phyloP scores from a whole-genome alignment of 2,113 vertebrate species.

The Fulica atra region DNA sequence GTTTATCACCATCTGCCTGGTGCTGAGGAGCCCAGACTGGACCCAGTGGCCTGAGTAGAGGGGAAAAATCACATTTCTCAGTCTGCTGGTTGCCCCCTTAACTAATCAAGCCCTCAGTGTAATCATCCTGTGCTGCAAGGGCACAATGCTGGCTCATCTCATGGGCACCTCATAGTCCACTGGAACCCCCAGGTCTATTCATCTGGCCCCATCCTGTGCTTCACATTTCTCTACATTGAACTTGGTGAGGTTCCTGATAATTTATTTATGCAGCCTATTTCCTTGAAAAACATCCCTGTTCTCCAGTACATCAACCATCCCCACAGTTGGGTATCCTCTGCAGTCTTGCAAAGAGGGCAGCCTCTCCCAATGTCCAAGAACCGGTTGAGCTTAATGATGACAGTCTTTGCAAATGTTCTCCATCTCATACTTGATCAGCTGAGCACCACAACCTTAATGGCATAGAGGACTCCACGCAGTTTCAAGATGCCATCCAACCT shows the following conservation, averaged over 20 bases:
- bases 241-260: neutral
- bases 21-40: neutral
- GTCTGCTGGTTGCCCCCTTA: neutral
- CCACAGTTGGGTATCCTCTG: neutral
- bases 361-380: neutral
- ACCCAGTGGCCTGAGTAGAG: neutral
- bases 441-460: neutral
- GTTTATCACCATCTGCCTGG: neutral
- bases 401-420: neutral
- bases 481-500: neutral
- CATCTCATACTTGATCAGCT: neutral
- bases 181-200: neutral
- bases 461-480: neutral
- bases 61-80: neutral
- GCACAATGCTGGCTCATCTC: rapidly evolving
- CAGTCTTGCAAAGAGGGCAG: neutral
- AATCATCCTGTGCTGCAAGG: neutral
- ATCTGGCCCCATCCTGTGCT: neutral
- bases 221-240: neutral
- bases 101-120: neutral
- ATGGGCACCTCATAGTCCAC: rapidly evolving
- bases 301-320: neutral
- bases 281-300: neutral
- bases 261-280: neutral
- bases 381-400: neutral